A percentile compares a stretch with the other conserved stretches of the same genome.
phyloP scores from a whole-genome alignment of 2,113 vertebrate species.

The Bagarius yarrelli region DNA sequence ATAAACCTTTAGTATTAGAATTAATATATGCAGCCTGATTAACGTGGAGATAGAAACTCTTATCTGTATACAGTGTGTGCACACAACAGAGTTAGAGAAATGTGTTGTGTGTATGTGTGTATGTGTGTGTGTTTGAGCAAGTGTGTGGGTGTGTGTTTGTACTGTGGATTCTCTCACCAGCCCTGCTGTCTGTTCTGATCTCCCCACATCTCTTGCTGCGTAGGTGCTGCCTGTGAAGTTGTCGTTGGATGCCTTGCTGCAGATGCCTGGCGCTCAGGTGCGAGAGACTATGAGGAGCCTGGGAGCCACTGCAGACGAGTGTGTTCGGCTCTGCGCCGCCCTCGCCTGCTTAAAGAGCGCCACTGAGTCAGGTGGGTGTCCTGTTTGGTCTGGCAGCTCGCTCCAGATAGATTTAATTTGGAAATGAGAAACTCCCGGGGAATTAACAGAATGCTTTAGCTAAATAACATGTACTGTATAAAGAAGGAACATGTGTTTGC shows the following conservation, averaged over 20 bases:
- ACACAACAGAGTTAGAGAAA: neutral
- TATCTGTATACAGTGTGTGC: conserved; percentile 2
- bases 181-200: conserved; percentile 42
- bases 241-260: conserved; percentile 90
- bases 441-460: neutral
- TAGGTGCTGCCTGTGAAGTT: conserved; percentile 86
- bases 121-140: conserved; percentile 11
- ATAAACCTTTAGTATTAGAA: neutral
- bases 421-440: neutral
- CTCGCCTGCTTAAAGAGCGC: conserved; percentile 88
- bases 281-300: conserved; percentile 86
- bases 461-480: neutral
- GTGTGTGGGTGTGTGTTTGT: conserved; percentile 30
- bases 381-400: conserved; percentile 6
- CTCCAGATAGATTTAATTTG: conserved; percentile 6
- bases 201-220: conserved; percentile 22
- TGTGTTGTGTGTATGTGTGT: conserved; percentile 15
- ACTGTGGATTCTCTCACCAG: conserved; percentile 55
- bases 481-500: neutral
- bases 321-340: conserved; percentile 83
- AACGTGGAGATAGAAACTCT: neutral
- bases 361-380: conserved; percentile 81
- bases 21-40: neutral
- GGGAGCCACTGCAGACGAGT: conserved; percentile 87
- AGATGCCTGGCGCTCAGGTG: conserved; percentile 88